Base-by-base conservation (phyloP, 2,797 vertebrate genomes). In the Sebastes flavidus region DNA sequence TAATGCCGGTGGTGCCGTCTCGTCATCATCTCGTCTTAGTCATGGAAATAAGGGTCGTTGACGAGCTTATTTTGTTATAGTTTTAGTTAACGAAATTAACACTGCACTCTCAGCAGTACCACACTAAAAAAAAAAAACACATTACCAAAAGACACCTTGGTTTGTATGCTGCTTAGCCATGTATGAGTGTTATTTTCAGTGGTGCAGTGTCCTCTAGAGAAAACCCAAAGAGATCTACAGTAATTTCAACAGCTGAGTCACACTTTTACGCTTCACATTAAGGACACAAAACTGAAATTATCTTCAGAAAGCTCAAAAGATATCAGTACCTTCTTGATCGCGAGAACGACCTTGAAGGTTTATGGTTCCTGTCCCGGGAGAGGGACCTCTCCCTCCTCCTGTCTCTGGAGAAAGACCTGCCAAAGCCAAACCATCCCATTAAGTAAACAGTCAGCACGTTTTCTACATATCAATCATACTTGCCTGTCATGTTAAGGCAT, bases 281-380 rank as follows among this genome's bases (percentile, higher is more conserved):
- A 49, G 2, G 4, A 65, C 1, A 18, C 2, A 16, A 20, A 0
- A 52, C 4, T 1, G 6, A 76, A 49, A 55, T 62, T 0, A 83
- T 59, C 5, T 34, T 9, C 2, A 60, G 1, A 65, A 0, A 52
- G 2, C 1, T 56, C 6, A 10, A 42, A 49, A 42, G 12, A 36
- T 18, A 20, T 46, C 22, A 11, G 8, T 96, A 99, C 99, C 98
- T 99, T 92, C 97, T 97, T 88, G 99, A 99, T 94, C 98, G 97
- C 89, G 98, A 99, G 88, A 99, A 99, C 27, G 98, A 99, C 74
- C 97, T 97, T 22, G 98, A 99, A 49, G 97, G 97, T 96, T 99
- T 99, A 86, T 99, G 98, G 94, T 98, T 99, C 96, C 98, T 98
- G 89, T 99, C 98, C 86, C 97, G 91, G 84, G 98, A 99, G 85